A percentile compares a stretch with the other conserved stretches of the same genome.
These are phyloP conservation scores for Bryconaethiops microstoma DNA, from an alignment of 2,797 vertebrate species.

Conservation along the genomic window DNA sequence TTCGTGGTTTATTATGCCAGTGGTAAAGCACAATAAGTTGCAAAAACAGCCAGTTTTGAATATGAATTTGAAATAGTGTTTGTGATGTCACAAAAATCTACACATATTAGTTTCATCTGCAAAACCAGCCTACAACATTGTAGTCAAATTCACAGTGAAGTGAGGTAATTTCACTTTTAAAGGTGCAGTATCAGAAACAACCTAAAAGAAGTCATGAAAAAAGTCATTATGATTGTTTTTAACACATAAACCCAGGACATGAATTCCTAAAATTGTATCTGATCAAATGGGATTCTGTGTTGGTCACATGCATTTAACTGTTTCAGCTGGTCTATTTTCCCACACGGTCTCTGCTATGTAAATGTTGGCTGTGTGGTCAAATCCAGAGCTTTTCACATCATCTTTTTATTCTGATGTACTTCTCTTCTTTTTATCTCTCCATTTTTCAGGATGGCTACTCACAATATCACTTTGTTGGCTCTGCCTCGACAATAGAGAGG, in stretches of 20 bases:
- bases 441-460: constrained; percentile 91
- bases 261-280: background rate
- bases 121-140: too few relatives aligned
- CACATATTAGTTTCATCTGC: too few relatives aligned
- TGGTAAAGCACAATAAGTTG: too few relatives aligned
- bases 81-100: too few relatives aligned
- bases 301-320: background rate
- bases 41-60: too few relatives aligned
- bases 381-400: background rate
- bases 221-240: background rate
- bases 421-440: background rate
- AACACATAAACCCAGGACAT: background rate
- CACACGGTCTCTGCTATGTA: background rate
- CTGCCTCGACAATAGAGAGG: constrained; percentile 97
- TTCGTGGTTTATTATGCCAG: too few relatives aligned
- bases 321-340: background rate
- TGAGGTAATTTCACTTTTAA: background rate
- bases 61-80: too few relatives aligned
- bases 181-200: background rate
- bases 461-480: constrained; percentile 98
- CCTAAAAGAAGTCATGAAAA: background rate
- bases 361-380: background rate
- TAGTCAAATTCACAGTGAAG: background rate
- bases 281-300: background rate
- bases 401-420: background rate